Evolutionary conservation across 2,113 vertebrate species (phyloP), one percentile per base, ranked within the genome.

Genomic region (Phalacrocorax aristotelis): DNA sequence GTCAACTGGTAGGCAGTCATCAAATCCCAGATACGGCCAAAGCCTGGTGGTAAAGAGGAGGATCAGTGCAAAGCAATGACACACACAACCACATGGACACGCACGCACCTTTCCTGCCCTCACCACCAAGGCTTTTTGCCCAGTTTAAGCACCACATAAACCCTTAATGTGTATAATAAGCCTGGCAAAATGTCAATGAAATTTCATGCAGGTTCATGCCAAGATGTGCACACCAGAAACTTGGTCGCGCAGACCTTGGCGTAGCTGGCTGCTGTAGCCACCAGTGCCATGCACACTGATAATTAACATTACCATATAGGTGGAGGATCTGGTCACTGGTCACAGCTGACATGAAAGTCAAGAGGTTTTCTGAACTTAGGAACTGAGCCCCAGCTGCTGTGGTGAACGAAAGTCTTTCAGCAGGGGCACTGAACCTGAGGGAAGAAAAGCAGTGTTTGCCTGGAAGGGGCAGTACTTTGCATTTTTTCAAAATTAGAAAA

Each of bases 401-500:
- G 36, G 20, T 44, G 27, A 92, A 68, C 46, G 70, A 7, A 44
- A 64, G 58, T 83, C 69, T 65, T 84, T 89, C 69, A 62, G 21
- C 34, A 38, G 26, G 48, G 36, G 23, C 52, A 72, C 25, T 1
- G 1, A 72, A 71, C 46, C 15, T 20, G 11, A 1, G 11, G 10
- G 26, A 79, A 68, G 54, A 93, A 38, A 72, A 89, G 70, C 26
- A 36, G 11, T 42, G 30, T 13, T 79, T 83, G 49, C 44, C n/a
- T 88, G 52, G 30, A 89, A 93, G 55, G 93, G 70, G n/a, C 14
- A 44, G 32, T 15, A 81, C 11, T 81, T 72, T 17, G 42, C n/a
- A n/a, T 61, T 83, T 90, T 91, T 91, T 92, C 40, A 91, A 55
- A 58, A 51, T 77, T 71, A 95, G 34, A 95, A 95, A 93, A 96